Evolutionary conservation across 1,140 invertebrate species (phyloP), one percentile per base, ranked within the genome.

Genomic region (Papilio aristodemus): DNA sequence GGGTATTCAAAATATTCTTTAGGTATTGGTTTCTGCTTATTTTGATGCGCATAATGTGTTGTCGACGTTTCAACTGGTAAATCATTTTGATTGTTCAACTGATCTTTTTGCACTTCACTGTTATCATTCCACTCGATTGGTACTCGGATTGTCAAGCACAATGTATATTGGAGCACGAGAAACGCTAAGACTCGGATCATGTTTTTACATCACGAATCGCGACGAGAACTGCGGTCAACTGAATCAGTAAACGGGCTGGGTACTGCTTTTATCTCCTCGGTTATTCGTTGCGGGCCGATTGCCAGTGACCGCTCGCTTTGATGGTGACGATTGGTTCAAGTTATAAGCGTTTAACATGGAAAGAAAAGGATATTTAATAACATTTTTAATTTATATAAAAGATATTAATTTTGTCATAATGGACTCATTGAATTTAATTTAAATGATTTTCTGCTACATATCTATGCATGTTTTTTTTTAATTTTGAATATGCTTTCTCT

Each of bases 261-360:
- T 68, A 83, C 74, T 71, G 80, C 85, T 82, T 91, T 86, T 91
- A 91, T 89, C 85, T 87, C 81, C 86, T 91, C 89, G 87, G 89
- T 87, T 76, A 77, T 72, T 73, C 81, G 81, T 85, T 71, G 79
- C 82, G 77, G 76, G 71, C 81, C 81, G 79, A 84, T 90, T 87
- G 86, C 82, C 73, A 74, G 71, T 75, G 77, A 79, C 80, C 83
- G 71, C 76, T 83, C 84, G 83, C 76, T 87, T 86, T 80, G 74
- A 83, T 81, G 68, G 14, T 70, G 39, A 39, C 32, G 69, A 67
- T 60, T 78, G 79, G 76, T 57, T 13, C 54, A 80, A 84, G 60
- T 27, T 50, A 58, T 39, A 70, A 71, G 64, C 69, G 41, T 46
- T 22, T n/a, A n/a, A n/a, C n/a, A n/a, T n/a, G n/a, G n/a, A n/a